Evolutionary conservation across 2,113 vertebrate genomes (phyloP).

Genomic region (Ginglymostoma cirratum): DNA sequence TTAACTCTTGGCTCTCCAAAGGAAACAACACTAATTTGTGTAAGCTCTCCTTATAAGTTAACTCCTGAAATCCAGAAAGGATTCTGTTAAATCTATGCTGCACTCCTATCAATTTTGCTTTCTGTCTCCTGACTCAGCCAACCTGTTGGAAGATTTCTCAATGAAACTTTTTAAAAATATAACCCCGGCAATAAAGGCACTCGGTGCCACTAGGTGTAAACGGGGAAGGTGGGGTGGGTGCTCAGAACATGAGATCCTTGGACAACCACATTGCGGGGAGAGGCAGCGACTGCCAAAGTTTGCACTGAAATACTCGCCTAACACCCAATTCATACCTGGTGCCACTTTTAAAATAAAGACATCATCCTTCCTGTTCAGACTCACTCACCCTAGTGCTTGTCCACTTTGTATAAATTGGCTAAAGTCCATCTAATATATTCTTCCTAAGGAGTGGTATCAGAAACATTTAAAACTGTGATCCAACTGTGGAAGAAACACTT

Average conservation of each 20-base stretch:
- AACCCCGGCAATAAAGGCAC: background rate
- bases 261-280: background rate
- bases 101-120: background rate
- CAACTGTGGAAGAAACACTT: background rate
- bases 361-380: background rate
- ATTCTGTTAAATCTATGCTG: background rate
- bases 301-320: background rate
- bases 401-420: background rate
- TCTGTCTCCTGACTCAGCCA: conserved; percentile 19
- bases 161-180: background rate
- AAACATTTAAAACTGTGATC: background rate
- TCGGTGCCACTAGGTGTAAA: background rate
- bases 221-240: background rate
- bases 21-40: background rate
- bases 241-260: background rate
- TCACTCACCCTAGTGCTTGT: background rate
- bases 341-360: background rate
- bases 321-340: background rate
- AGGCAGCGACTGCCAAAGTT: background rate
- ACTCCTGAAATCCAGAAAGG: background rate
- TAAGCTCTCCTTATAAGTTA: background rate
- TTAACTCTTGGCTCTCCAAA: background rate
- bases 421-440: background rate
- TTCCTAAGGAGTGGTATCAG: background rate
- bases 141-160: conserved; percentile 1